A percentile compares a stretch with the other conserved stretches of the same genome.
These are phyloP conservation scores for Archegozetes longisetosus DNA, from an alignment of 1,140 invertebrate genomes.

Conservation along the genomic window DNA sequence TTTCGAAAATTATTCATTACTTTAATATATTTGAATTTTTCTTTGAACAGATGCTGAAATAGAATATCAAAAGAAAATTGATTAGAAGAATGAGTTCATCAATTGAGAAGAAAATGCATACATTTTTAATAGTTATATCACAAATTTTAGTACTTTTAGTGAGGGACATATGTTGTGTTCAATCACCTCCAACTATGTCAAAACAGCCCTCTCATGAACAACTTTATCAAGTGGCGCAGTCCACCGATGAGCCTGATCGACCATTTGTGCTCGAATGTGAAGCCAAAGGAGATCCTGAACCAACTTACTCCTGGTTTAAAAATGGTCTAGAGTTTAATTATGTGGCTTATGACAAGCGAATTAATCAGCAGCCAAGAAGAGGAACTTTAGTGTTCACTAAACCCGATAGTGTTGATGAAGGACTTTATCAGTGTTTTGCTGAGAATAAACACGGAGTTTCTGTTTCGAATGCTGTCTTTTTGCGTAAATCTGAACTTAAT, in stretches of 20 bases:
- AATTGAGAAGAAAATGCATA: too few relatives aligned
- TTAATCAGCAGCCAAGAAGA: constrained; percentile 73
- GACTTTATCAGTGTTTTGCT: constrained; percentile 94
- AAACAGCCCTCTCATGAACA: constrained; percentile 80
- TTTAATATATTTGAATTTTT: too few relatives aligned
- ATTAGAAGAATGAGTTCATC: too few relatives aligned
- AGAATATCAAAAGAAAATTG: too few relatives aligned
- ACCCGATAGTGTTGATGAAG: constrained; percentile 68
- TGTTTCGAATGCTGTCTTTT: constrained; percentile 82
- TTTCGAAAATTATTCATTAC: too few relatives aligned
- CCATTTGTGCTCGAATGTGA: constrained; percentile 89
- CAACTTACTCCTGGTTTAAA: constrained; percentile 86
- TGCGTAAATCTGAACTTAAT: constrained; percentile 83
- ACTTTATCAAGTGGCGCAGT: constrained; percentile 69
- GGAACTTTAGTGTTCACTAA: constrained; percentile 76
- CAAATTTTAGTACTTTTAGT: background rate
- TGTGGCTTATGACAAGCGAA: constrained; percentile 77
- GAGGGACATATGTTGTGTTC: background rate
- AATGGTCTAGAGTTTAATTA: constrained; percentile 80
- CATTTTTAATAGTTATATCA: background rate
- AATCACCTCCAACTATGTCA: constrained; percentile 55
- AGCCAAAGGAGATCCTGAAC: constrained; percentile 74
- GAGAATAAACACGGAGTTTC: constrained; percentile 82
- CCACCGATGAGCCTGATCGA: constrained; percentile 61
- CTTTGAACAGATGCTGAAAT: too few relatives aligned